phyloP scores from a whole-genome alignment of 2,888 invertebrate genomes.

The Polydrusus pterygomalis region DNA sequence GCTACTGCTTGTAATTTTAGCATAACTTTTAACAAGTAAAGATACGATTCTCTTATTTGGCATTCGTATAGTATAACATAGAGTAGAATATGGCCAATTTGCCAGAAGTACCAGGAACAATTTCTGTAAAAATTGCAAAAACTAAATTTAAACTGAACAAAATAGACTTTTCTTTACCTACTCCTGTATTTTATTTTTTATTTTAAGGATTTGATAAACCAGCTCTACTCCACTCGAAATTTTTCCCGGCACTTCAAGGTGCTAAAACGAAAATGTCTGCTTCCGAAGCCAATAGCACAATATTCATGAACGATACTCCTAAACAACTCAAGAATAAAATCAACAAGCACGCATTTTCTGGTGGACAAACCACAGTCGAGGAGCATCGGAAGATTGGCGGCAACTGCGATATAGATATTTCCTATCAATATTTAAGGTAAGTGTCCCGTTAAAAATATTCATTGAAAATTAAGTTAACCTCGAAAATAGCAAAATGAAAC shows the following conservation, averaged over 20 bases:
- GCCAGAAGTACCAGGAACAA: too few species aligned
- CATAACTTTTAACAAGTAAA: too few species aligned
- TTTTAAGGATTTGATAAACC: conserved; percentile 82
- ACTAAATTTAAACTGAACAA: too few species aligned
- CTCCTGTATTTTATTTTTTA: background rate
- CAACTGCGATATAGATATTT: conserved; percentile 96
- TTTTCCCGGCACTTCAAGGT: conserved; percentile 87
- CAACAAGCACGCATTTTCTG: conserved; percentile 98
- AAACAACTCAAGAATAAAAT: conserved; percentile 98
- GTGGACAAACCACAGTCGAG: conserved; percentile 94
- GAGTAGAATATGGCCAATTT: too few species aligned
- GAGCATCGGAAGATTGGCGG: conserved; percentile 94
- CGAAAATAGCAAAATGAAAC: too few species aligned
- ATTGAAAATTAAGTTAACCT: too few species aligned
- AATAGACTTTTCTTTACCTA: too few species aligned
- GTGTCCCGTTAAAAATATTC: too few species aligned
- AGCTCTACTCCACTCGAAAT: conserved; percentile 85
- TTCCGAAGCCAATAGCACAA: conserved; percentile 93
- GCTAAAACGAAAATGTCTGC: conserved; percentile 99
- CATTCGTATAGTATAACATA: too few species aligned
- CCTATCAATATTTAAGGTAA: conserved; percentile 91
- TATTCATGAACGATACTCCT: conserved; percentile 95
- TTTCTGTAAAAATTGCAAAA: too few species aligned
- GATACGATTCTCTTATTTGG: too few species aligned
- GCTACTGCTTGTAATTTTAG: too few species aligned